Evolutionary conservation across 1,140 invertebrate species (phyloP), one percentile per base, ranked within the genome.

Genomic region (Chironomus striatipennis): DNA sequence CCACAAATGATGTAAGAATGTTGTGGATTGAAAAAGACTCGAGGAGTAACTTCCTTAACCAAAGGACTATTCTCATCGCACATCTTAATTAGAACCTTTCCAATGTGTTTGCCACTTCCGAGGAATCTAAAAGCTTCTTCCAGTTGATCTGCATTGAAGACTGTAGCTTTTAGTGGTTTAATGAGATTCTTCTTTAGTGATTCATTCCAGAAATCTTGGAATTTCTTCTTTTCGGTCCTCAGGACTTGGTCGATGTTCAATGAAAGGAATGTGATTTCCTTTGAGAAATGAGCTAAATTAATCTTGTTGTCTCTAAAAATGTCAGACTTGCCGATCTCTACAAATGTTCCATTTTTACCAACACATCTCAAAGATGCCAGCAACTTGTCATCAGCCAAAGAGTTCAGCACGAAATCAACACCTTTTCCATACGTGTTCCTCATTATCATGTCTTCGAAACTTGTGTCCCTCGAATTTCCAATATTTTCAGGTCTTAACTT

Each of bases 81-180:
- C 73, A 91, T 84, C 80, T 90, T 84, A n/a, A 65, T 24, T 73
- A 76, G 17, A 75, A 93, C 90, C 86, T 94, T 94, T 75, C 92
- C 92, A 75, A 92, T 90, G 80, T 94, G 92, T 83, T 92, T 92
- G 12, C 92, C 92, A 75, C 88, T 86, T 8, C 90, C 89, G 91
- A 94, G 93, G 77, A 88, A 88, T 74, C 87, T 82, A 80, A 89
- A 90, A 2, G 88, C 88, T 75, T 86, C 80, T 77, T 89, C 87
- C 2, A 88, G 78, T 77, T 88, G 83, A 73, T 87, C 77, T 43
- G 80, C 80, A 24, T 83, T 77, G 78, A 90, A 90, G 2, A 86
- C 83, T 43, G 82, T 85, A 75, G 84, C 81, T 0, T 83, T 83
- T 20, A 90, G 79, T 7, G 88, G 88, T 74, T 83, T n/a, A 57